Evolutionary conservation across 2,888 invertebrate genomes (phyloP), one percentile per base, ranked within the genome.

Genomic region (Drosophila neotestacea): DNA sequence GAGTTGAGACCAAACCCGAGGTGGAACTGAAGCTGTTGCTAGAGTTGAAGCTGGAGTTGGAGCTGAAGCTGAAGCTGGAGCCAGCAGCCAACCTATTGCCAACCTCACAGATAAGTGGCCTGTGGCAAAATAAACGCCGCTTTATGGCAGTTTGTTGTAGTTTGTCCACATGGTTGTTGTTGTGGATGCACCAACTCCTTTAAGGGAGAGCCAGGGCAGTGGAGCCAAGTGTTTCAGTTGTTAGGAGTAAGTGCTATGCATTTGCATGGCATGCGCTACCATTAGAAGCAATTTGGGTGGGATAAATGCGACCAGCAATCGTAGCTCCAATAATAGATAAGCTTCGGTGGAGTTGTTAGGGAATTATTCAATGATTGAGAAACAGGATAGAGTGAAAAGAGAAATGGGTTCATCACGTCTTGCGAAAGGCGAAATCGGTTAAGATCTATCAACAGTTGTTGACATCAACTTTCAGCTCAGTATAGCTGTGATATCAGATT

Each of bases 41-140:
- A 36, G 4, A 65, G 62, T 38, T 67, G 36, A 3, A 50, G 59
- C 32, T 60, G 59, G 5, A 56, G 70, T 28, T 51, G 58, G 11
- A 61, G 65, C 7, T 46, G 48, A 3, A 67, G 63, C 36, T 66
- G 46, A 2, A 42, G 55, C 28, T 67, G 58, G 10, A 64, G 68
- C 51, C 64, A 58, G 61, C 69, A 82, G 81, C 46, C 68, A 59
- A 58, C 85, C 79, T 78, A 85, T 62, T 82, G 81, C 72, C 81
- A 88, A 83, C 87, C 76, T 86, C 70, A 61, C 81, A 85, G 89
- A 88, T 85, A 85, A 85, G 84, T 85, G 84, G 89, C 84, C 84
- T 88, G 85, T 81, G 89, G 84, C 84, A 86, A 85, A 85, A 85
- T 85, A 85, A 88, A 85, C 89, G 89, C 84, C 84, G 84, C 84